Evolutionary conservation across 1,140 invertebrate genomes (phyloP).

Genomic region (Leptinotarsa undecemlineata): DNA sequence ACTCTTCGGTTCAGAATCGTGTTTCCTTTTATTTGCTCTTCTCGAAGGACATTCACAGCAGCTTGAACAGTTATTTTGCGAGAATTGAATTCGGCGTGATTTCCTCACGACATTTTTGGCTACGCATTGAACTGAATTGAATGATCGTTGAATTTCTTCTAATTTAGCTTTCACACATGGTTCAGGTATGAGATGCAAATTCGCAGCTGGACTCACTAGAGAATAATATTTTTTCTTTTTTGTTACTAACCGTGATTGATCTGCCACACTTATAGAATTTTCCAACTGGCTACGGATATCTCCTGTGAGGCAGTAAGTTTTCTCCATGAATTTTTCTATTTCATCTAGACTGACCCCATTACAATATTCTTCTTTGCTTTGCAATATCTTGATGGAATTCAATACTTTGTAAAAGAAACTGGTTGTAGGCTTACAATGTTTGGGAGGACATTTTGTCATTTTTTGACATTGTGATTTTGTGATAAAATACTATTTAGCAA

Average conservation of each 20-base stretch:
- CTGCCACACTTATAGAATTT: slow-evolving; percentile 28
- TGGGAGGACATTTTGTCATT: slow-evolving; percentile 19
- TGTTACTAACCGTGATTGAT: slow-evolving; percentile 26
- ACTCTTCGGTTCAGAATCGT: not conserved
- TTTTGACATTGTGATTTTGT: slow-evolving; percentile 8
- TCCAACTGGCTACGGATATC: slow-evolving; percentile 36
- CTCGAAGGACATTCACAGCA: not conserved
- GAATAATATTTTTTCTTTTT: slow-evolving; percentile 32
- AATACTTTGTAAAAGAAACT: slow-evolving; percentile 36
- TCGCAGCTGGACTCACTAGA: slow-evolving; percentile 35
- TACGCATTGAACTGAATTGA: slow-evolving; percentile 1
- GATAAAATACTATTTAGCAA: no score
- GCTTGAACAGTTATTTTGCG: not conserved
- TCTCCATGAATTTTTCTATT: slow-evolving; percentile 35
- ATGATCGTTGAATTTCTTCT: slow-evolving; percentile 30
- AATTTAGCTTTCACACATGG: slow-evolving; percentile 32
- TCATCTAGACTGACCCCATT: slow-evolving; percentile 27
- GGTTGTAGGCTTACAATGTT: slow-evolving; percentile 18
- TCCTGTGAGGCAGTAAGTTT: slow-evolving; percentile 25
- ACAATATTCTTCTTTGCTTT: slow-evolving; percentile 19
- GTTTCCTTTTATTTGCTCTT: not conserved
- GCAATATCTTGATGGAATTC: slow-evolving; percentile 29
- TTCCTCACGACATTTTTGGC: not conserved
- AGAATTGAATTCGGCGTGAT: not conserved
- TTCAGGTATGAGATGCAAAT: slow-evolving; percentile 30